phyloP scores from a whole-genome alignment of 2,797 vertebrate species.

The Ataeniobius toweri region DNA sequence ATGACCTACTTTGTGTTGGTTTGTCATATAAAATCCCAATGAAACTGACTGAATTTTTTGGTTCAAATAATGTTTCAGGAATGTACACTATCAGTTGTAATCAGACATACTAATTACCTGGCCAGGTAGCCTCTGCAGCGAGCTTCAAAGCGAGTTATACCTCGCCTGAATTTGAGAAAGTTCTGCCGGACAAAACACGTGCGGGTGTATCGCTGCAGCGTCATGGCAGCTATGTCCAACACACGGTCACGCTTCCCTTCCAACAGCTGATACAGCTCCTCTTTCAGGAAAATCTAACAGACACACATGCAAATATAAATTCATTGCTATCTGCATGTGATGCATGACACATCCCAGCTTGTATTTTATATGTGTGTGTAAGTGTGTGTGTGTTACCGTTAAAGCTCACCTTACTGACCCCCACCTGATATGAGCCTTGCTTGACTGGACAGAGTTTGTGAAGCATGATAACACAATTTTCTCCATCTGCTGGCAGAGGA shows the following conservation, averaged over 20 bases:
- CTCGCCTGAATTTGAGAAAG: conserved; percentile 81
- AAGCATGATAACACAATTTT: conserved; percentile 89
- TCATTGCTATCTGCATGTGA: background rate
- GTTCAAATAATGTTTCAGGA: background rate
- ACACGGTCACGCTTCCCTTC: conserved; percentile 89
- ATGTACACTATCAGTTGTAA: background rate
- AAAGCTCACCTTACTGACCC: conserved; percentile 88
- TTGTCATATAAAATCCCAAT: background rate
- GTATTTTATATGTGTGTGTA: background rate
- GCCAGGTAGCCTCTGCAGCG: conserved; percentile 84
- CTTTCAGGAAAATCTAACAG: conserved; percentile 92
- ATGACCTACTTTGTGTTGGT: background rate
- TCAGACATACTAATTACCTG: conserved; percentile 76
- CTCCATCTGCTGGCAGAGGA: conserved; percentile 81
- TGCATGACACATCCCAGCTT: background rate
- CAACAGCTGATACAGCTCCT: conserved; percentile 90
- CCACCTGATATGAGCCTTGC: conserved; percentile 85
- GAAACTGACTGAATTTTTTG: background rate
- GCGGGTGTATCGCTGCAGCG: conserved; percentile 87
- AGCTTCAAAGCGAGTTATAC: conserved; percentile 83
- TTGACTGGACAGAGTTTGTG: conserved; percentile 86
- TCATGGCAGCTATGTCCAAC: conserved; percentile 86
- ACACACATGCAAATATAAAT: conserved; percentile 16
- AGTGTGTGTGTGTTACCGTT: conserved; percentile 1
- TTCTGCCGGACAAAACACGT: conserved; percentile 84